Conservation (phyloP, 2,113 vertebrate genomes). For the Peromyscus californicus region DNA sequence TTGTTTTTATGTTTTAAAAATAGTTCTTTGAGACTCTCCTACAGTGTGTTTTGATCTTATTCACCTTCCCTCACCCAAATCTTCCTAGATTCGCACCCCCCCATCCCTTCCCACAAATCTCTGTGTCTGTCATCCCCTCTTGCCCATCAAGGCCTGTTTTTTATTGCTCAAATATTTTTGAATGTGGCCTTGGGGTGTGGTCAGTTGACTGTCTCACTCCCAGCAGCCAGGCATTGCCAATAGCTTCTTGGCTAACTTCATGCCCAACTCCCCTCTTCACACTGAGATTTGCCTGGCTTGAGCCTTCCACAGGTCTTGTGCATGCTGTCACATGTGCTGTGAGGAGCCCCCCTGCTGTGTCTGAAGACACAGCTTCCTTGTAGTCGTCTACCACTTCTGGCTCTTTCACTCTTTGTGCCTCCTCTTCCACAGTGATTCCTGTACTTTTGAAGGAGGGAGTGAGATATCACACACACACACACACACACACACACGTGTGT, state of each 20-base stretch:
- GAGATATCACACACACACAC: too few species aligned
- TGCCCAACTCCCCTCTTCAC: not conserved
- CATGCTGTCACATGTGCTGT: not conserved
- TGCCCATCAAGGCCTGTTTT: not conserved
- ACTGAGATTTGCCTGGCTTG: not conserved
- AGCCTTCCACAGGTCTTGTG: not conserved
- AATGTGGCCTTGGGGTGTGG: not conserved
- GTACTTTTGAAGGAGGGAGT: not conserved
- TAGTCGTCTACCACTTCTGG: not conserved
- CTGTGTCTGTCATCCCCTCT: not conserved
- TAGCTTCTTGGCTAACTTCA: not conserved
- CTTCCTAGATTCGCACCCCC: not conserved
- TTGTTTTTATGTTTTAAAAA: not conserved
- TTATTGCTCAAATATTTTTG: not conserved
- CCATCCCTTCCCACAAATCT: not conserved
- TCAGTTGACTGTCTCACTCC: not conserved
- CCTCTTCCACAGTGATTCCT: not conserved
- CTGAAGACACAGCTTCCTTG: not conserved
- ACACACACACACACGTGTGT: too few species aligned
- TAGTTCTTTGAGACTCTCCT: not conserved
- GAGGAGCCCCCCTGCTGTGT: not conserved
- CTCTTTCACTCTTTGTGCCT: not conserved
- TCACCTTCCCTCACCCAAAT: not conserved
- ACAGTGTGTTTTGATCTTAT: not conserved
- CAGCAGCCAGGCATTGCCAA: not conserved